phyloP scores from a whole-genome alignment of 2,113 vertebrate genomes.

The Xiphias gladius region DNA sequence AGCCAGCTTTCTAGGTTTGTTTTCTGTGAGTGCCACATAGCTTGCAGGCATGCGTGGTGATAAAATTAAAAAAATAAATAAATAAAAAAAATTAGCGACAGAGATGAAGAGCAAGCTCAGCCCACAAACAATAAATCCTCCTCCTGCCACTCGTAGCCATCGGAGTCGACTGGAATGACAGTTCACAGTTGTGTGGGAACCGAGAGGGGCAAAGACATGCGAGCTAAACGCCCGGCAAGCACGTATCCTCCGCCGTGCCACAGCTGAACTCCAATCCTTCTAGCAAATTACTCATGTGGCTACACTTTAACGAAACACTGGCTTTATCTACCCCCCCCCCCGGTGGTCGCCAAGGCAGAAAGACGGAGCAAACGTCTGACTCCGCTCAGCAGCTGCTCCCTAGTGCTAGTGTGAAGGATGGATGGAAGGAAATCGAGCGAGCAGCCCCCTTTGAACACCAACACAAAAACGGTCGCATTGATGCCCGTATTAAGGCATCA shows the following conservation, averaged over 20 bases:
- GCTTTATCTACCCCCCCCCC: not conserved
- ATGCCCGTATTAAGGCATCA: not conserved
- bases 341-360: not conserved
- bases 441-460: conserved; percentile 9
- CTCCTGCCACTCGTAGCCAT: not conserved
- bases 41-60: not conserved
- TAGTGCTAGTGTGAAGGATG: conserved; percentile 19
- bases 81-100: too few species aligned
- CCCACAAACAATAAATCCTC: not conserved
- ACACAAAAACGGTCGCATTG: not conserved
- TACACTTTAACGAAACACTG: not conserved
- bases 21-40: not conserved
- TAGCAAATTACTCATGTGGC: not conserved
- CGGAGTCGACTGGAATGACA: conserved; percentile 42
- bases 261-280: not conserved
- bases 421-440: conserved; percentile 23
- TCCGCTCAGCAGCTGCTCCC: conserved; percentile 22
- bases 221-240: conserved; percentile 14
- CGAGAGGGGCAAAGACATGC: not conserved
- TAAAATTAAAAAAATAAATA: not conserved
- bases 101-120: not conserved
- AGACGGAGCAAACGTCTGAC: conserved; percentile 21
- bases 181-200: conserved; percentile 24
- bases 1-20: not conserved
- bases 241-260: not conserved